Evolutionary conservation across 1,140 invertebrate species (phyloP).

Genomic region (Caligus rogercresseyi): DNA sequence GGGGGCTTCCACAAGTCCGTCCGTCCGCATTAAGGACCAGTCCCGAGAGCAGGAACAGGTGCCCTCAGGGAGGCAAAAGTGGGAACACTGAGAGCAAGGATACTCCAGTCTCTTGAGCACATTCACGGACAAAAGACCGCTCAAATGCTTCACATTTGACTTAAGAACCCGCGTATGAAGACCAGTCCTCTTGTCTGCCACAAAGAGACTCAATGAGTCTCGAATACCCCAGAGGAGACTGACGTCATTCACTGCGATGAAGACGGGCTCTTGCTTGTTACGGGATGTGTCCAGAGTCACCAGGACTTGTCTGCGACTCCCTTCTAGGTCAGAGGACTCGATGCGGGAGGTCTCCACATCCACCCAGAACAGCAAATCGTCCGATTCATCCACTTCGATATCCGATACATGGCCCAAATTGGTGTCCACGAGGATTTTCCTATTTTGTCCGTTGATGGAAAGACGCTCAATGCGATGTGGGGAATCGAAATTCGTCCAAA

Average conservation of each 20-base stretch:
- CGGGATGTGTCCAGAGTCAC: not conserved
- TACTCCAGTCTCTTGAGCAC: slow-evolving; percentile 23
- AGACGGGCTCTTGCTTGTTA: slow-evolving; percentile 22
- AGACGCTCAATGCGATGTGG: slow-evolving; percentile 54
- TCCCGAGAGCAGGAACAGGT: slow-evolving; percentile 56
- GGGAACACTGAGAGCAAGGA: slow-evolving; percentile 37
- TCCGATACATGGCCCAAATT: slow-evolving; percentile 47
- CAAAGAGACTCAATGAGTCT: slow-evolving; percentile 37
- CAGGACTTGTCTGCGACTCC: slow-evolving; percentile 42
- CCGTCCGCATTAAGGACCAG: slow-evolving; percentile 48
- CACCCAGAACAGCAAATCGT: slow-evolving; percentile 69
- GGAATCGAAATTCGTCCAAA: slow-evolving; percentile 61
- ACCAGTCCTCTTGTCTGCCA: slow-evolving; percentile 46
- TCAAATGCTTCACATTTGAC: slow-evolving; percentile 23
- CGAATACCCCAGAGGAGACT: slow-evolving; percentile 4
- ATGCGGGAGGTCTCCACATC: slow-evolving; percentile 45
- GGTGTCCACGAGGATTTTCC: slow-evolving; percentile 44
- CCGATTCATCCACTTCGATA: slow-evolving; percentile 45
- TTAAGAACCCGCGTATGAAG: slow-evolving; percentile 45
- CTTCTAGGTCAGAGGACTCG: slow-evolving; percentile 51
- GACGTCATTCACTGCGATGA: slow-evolving; percentile 23
- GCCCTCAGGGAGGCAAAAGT: slow-evolving; percentile 40
- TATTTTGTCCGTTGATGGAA: slow-evolving; percentile 57
- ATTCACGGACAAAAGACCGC: slow-evolving; percentile 20
- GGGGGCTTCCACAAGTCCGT: slow-evolving; percentile 45